These are phyloP conservation scores for Patagioenas fasciata DNA, from an alignment of 2,113 vertebrate species.

Conservation along the genomic window DNA sequence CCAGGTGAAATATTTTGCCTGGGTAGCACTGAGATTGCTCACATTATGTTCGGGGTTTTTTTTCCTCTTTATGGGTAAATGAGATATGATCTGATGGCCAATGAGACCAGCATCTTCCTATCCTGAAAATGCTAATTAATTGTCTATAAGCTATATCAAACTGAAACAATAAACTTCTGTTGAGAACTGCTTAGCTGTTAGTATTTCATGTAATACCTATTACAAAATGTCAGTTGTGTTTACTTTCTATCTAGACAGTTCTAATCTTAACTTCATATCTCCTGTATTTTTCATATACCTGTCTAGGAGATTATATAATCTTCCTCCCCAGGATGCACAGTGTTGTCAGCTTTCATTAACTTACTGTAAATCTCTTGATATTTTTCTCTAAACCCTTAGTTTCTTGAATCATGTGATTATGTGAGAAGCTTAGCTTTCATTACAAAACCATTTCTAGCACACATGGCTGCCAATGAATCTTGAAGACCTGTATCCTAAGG, in stretches of 20 bases:
- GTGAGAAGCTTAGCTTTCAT: neutral
- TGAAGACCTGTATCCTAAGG: neutral
- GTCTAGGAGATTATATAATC: neutral
- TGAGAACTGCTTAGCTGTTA: neutral
- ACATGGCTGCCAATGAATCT: neutral
- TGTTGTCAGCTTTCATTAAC: neutral
- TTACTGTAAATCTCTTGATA: neutral
- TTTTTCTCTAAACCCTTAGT: neutral
- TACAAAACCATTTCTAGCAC: neutral
- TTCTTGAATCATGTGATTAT: neutral
- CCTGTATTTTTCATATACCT: neutral
- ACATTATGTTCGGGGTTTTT: neutral
- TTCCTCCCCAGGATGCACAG: neutral
- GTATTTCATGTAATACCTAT: neutral
- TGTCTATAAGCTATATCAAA: neutral
- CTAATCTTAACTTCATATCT: neutral
- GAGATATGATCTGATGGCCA: neutral
- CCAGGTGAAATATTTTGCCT: neutral
- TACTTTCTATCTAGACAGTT: neutral
- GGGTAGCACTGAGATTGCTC: neutral
- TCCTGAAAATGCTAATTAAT: neutral
- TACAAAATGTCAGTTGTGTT: neutral
- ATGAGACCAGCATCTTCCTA: neutral
- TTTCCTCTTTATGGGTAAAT: neutral
- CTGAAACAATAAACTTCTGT: neutral